phyloP scores from a whole-genome alignment of 2,888 invertebrate species.

The Drosophila maculinotata region DNA sequence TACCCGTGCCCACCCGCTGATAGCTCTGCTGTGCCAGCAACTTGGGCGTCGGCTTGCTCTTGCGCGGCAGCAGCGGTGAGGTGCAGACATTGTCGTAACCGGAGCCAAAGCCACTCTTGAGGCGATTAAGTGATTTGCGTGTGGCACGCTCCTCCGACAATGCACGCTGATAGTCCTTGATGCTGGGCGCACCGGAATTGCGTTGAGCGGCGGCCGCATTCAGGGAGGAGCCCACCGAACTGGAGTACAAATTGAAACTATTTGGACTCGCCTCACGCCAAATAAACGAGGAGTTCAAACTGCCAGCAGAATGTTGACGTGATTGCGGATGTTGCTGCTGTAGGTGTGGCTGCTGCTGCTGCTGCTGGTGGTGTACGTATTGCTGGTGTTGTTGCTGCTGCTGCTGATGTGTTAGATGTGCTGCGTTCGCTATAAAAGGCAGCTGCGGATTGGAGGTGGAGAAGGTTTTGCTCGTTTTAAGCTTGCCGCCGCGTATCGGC shows the following conservation, averaged over 20 bases:
- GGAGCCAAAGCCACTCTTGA: constrained; percentile 84
- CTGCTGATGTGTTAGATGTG: constrained; percentile 59
- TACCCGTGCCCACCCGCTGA: constrained; percentile 45
- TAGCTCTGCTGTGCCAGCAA: constrained; percentile 55
- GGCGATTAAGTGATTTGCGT: constrained; percentile 82
- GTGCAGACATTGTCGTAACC: constrained; percentile 85
- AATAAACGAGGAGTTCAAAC: constrained; percentile 85
- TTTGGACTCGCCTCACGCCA: constrained; percentile 85
- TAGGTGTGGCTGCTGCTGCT: constrained; percentile 11
- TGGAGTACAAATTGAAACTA: constrained; percentile 85
- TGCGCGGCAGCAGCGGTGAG: constrained; percentile 84
- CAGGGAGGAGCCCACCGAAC: constrained; percentile 84
- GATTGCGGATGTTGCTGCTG: constrained; percentile 28
- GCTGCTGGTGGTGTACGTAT: constrained; percentile 21
- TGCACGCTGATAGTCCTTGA: constrained; percentile 81
- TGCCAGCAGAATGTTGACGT: constrained; percentile 83
- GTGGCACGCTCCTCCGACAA: constrained; percentile 83
- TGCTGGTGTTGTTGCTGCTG: constrained; percentile 35
- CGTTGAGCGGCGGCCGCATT: constrained; percentile 80
- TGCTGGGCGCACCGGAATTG: constrained; percentile 67
- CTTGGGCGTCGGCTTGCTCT: constrained; percentile 81
- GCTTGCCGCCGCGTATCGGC: constrained; percentile 85
- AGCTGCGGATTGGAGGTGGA: constrained; percentile 85
- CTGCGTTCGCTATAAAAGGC: constrained; percentile 82
- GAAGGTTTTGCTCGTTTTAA: constrained; percentile 85